Percentiles rank a stretch among this genome's conserved stretches.
Conservation (phyloP, 1,140 invertebrate species). For the Wiebesia pumilae region DNA sequence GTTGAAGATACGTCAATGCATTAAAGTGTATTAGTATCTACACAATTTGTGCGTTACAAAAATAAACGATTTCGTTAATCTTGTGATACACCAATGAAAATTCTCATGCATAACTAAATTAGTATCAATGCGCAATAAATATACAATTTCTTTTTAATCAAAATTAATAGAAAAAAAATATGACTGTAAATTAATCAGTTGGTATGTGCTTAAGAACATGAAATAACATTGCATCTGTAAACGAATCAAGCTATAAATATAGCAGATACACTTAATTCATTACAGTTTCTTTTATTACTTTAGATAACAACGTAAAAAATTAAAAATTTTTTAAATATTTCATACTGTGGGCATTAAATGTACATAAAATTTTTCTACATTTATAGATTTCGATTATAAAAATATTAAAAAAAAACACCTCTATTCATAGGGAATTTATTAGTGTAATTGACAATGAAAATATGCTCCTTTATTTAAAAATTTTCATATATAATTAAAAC, state of each 20-base stretch:
- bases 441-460: too few relatives aligned
- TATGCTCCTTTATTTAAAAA: too few relatives aligned
- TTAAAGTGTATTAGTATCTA: background rate
- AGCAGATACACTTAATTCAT: background rate
- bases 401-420: too few relatives aligned
- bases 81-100: slow-evolving; percentile 3
- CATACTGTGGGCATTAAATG: too few relatives aligned
- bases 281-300: background rate
- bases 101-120: slow-evolving; percentile 37
- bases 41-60: slow-evolving; percentile 26
- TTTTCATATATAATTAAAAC: too few relatives aligned
- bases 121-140: background rate
- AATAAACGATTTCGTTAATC: slow-evolving; percentile 9
- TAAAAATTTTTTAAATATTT: too few relatives aligned
- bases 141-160: background rate
- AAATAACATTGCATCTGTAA: background rate
- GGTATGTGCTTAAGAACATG: background rate
- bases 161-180: background rate
- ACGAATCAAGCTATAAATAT: background rate
- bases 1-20: background rate
- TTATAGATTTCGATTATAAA: too few relatives aligned
- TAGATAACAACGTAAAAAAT: too few relatives aligned
- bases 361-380: too few relatives aligned
- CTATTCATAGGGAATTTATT: too few relatives aligned
- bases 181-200: slow-evolving; percentile 22